These are phyloP conservation scores for Petaurus breviceps DNA, from an alignment of 2,113 vertebrate genomes.

Conservation along the genomic window DNA sequence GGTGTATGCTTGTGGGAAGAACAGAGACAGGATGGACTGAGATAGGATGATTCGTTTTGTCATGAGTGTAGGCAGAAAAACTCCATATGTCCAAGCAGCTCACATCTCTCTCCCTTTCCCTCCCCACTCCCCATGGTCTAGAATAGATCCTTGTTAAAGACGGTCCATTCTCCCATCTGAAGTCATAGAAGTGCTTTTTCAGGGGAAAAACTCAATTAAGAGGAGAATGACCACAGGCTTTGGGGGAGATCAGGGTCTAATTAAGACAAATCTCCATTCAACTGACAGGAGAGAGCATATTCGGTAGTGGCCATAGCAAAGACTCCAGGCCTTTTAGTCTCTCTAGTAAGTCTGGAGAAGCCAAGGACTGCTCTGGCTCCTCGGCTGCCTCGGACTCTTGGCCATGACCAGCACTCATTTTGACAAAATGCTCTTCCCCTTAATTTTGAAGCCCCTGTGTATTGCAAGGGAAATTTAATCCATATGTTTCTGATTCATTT, in stretches of 20 bases:
- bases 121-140: neutral
- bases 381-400: neutral
- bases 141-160: neutral
- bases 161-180: neutral
- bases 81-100: neutral
- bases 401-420: slow-evolving; percentile 37
- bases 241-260: neutral
- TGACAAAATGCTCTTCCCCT: slow-evolving; percentile 59
- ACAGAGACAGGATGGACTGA: neutral
- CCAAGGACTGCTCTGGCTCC: neutral
- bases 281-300: rapidly evolving
- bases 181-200: neutral
- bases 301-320: neutral
- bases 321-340: neutral
- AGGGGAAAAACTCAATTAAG: slow-evolving; percentile 5
- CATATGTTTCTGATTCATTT: slow-evolving; percentile 74
- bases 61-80: neutral
- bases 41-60: neutral
- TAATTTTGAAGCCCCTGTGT: slow-evolving; percentile 69
- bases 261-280: neutral
- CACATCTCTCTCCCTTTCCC: neutral
- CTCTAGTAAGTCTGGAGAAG: neutral
- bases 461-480: slow-evolving; percentile 71
- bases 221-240: neutral
- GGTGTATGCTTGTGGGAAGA: neutral